Evolutionary conservation across 2,113 vertebrate genomes (phyloP).

Genomic region (Anolis sagrei): DNA sequence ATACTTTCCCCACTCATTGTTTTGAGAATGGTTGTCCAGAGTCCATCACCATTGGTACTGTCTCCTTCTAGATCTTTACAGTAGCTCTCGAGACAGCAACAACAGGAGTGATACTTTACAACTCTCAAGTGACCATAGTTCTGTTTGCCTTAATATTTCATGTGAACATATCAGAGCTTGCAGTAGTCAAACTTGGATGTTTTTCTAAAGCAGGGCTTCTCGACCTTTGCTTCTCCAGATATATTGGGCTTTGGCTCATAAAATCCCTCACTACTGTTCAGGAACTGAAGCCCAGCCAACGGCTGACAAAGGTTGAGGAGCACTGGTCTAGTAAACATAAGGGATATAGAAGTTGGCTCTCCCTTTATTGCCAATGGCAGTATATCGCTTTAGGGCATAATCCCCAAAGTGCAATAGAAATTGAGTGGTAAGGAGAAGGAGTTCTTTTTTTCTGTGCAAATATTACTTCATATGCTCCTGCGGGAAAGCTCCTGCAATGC

Average conservation of each 20-base stretch:
- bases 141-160: not conserved
- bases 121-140: too few species aligned
- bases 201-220: too few species aligned
- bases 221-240: too few species aligned
- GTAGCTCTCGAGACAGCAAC: not conserved
- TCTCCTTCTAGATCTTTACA: not conserved
- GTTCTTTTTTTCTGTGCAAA: not conserved
- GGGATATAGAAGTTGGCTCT: not conserved
- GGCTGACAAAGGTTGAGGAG: too few species aligned
- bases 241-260: too few species aligned
- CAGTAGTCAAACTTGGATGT: not conserved
- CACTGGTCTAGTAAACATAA: not conserved
- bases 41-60: not conserved
- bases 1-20: not conserved
- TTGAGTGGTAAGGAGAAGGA: not conserved
- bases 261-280: too few species aligned
- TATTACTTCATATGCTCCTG: not conserved
- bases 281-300: too few species aligned
- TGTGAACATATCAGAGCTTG: not conserved
- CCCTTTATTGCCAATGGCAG: not conserved
- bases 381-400: not conserved
- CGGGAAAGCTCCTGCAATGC: not conserved
- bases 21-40: not conserved
- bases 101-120: too few species aligned
- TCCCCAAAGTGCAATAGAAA: not conserved